Evolutionary conservation across 2,797 vertebrate genomes (phyloP), one percentile per base, ranked within the genome.

Genomic region (Benthosema pterotum): DNA sequence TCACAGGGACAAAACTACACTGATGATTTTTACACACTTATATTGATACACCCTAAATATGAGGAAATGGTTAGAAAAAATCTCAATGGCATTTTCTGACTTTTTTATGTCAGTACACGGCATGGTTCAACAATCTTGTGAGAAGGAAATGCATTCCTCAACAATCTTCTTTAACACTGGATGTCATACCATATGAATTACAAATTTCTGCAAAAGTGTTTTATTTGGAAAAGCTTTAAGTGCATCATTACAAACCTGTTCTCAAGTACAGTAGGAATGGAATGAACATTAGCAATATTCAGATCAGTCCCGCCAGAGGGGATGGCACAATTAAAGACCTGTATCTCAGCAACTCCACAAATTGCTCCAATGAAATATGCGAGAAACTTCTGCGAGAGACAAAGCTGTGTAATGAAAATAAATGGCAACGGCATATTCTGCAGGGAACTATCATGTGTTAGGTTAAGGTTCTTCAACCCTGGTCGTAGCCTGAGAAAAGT

Each of bases 161-260:
- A 32, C 28, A 32, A 32, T 32, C 2, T 32, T 32, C 2, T 1
- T 32, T 38, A 38, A 38, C 32, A 38, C 32, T 38, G 8, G 32
- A 38, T 38, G 3, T 38, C 32, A 38, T 9, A 38, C 32, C 89
- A 45, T 22, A 54, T 2, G 17, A n/a, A 51, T 22, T 13, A 58
- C 1, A 57, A 2, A 69, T 58, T 64, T 79, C 1, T 66, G 12
- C 57, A 57, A 60, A 57, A 18, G 2, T 5, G 28, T 67, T 76
- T 66, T 46, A 64, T 71, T 57, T 17, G 63, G 75, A 65, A 18
- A 9, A 32, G 4, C 57, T 69, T 57, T 38, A 61, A 68, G 72
- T 16, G 11, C 11, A 66, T 72, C 18, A 56, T 42, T 71, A 71
- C 49, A 77, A 72, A 72, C 75, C 43, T n/a, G 2, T 46, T 46